These are phyloP conservation scores for Acestrorhynchus altus DNA, from an alignment of 2,797 vertebrate species.

Conservation along the genomic window DNA sequence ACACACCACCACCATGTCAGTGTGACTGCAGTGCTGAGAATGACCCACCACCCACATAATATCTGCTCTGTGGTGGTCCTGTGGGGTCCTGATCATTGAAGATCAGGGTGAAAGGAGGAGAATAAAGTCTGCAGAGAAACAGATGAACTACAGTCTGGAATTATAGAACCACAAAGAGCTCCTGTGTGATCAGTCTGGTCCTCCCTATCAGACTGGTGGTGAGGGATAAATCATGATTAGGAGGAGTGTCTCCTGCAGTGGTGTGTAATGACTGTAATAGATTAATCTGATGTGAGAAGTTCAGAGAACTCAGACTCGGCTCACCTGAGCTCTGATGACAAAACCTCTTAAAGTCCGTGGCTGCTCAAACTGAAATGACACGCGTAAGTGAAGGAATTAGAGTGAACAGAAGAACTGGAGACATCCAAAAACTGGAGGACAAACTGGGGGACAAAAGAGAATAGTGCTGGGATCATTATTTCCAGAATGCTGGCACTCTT, in stretches of 20 bases:
- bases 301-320: constrained; percentile 50
- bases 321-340: constrained; percentile 20
- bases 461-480: neutral
- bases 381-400: constrained; percentile 73
- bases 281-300: constrained; percentile 74
- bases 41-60: too few relatives aligned
- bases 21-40: too few relatives aligned
- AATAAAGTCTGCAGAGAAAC: too few relatives aligned
- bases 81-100: too few relatives aligned
- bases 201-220: neutral
- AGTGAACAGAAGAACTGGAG: constrained; percentile 68
- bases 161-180: too few relatives aligned
- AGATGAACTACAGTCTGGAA: too few relatives aligned
- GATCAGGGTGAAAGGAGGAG: too few relatives aligned
- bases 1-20: too few relatives aligned
- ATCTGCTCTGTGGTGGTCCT: too few relatives aligned
- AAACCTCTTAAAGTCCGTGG: constrained; percentile 66
- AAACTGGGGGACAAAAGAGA: too few relatives aligned
- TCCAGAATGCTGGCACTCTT: too few relatives aligned
- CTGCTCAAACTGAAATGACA: constrained; percentile 74
- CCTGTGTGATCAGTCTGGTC: neutral
- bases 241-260: constrained; percentile 56
- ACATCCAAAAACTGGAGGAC: neutral
- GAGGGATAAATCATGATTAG: constrained; percentile 66
- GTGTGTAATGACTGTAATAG: constrained; percentile 63